Evolutionary conservation across 2,113 vertebrate genomes (phyloP), one percentile per base, ranked within the genome.

Genomic region (Phoxinus phoxinus): DNA sequence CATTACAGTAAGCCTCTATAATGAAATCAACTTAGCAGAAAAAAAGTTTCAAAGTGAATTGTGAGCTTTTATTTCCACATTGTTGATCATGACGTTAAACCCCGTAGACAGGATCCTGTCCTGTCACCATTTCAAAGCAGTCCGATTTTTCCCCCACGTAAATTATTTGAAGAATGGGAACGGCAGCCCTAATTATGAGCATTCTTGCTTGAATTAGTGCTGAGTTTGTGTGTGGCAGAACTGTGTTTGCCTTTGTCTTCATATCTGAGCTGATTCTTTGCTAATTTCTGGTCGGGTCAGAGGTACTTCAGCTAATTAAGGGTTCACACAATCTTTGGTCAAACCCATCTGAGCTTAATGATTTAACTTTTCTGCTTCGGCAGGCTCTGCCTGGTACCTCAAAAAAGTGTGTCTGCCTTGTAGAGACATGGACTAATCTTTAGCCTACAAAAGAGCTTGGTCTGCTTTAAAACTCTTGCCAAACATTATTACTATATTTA

Each of bases 301-400:
- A 95, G 95, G 96, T 95, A 94, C 94, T 89, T 90, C 90, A 94
- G 94, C 96, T 97, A 96, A 98, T 97, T 96, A 97, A 96, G 91
- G 92, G 92, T 90, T 94, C 90, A 92, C 92, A 91, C 93, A 94
- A 91, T 88, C 93, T 93, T 94, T 93, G 93, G 94, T 93, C 93
- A 93, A 93, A 94, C 95, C 94, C 92, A 93, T 95, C 95, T 94
- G 95, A 95, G 95, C 96, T 97, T 95, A 96, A 93, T 94, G 91
- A 96, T 95, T 94, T 94, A 94, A 94, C 94, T 94, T 93, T 93
- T 92, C 95, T 91, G 92, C 91, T 93, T 93, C 91, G 89, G 91
- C 91, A 51, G 93, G 95, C 94, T 96, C 95, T 95, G 96, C 95
- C 95, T 96, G 95, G 96, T 95, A 96, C 96, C 95, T 94, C 94